Conservation (phyloP, 2,113 vertebrate genomes). For the Callopanchax toddi region DNA sequence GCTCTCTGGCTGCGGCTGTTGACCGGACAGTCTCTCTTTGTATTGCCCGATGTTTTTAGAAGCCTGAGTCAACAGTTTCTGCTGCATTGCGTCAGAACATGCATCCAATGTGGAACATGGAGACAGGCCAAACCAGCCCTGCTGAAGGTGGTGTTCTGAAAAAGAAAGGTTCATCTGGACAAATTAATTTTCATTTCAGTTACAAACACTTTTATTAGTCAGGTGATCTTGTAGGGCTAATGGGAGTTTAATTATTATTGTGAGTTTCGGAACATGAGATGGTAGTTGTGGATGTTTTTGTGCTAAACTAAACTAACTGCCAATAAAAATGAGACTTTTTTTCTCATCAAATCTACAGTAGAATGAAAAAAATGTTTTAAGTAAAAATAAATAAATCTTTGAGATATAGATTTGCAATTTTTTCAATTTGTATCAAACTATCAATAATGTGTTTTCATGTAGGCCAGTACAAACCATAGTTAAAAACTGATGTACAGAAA, state of each 20-base stretch:
- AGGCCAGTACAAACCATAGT: no score
- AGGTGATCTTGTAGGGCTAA: neutral
- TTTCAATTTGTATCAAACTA: no score
- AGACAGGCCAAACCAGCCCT: conserved; percentile 45
- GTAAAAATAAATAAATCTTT: no score
- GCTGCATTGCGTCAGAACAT: conserved; percentile 64
- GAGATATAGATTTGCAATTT: no score
- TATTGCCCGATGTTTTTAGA: conserved; percentile 68
- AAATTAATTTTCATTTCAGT: conserved; percentile 7
- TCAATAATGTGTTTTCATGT: no score
- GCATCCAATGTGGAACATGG: conserved; percentile 60
- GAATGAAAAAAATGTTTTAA: no score
- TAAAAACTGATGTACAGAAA: no score
- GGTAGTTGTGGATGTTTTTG: no score
- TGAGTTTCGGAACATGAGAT: neutral
- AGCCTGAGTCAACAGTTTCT: conserved; percentile 72
- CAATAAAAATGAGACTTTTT: neutral
- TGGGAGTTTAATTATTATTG: neutral
- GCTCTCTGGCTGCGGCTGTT: conserved; percentile 52
- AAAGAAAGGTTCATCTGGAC: conserved; percentile 26
- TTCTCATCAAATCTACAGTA: no score
- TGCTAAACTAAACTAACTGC: neutral
- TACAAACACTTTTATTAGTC: conserved; percentile 3
- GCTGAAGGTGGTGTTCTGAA: conserved; percentile 28
- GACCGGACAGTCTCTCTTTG: conserved; percentile 71